Evolutionary conservation across 2,888 invertebrate genomes (phyloP).

Genomic region (Lamproptera curius): DNA sequence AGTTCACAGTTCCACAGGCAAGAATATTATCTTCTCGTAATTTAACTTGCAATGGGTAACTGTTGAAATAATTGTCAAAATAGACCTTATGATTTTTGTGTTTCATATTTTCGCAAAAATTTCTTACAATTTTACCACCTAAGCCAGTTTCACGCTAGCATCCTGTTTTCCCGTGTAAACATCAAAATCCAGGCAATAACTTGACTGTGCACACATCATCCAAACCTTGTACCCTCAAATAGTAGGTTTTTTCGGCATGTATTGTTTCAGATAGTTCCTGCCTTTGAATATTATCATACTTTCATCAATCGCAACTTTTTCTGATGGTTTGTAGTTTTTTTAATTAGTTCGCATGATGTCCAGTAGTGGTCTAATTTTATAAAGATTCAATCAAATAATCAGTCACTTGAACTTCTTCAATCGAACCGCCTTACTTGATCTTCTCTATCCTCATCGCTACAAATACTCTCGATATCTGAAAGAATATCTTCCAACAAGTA

Average conservation of each 20-base stretch:
- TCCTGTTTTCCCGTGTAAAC: too few relatives aligned
- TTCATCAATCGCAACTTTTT: too few relatives aligned
- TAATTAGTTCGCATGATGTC: not conserved
- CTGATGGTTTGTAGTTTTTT: not conserved
- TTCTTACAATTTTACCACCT: too few relatives aligned
- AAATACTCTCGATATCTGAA: not conserved
- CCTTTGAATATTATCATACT: too few relatives aligned
- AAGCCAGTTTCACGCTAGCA: too few relatives aligned
- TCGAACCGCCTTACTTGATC: not conserved
- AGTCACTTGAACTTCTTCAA: not conserved
- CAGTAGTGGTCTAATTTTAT: not conserved
- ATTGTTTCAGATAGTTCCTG: too few relatives aligned
- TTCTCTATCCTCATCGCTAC: too few relatives aligned
- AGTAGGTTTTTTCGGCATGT: too few relatives aligned
- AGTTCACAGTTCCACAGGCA: not conserved
- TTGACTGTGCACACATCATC: not conserved
- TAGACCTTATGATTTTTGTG: too few relatives aligned
- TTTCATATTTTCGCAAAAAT: too few relatives aligned
- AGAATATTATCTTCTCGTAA: not conserved
- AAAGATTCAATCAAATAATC: not conserved
- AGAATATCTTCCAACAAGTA: not conserved
- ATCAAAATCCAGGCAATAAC: not conserved
- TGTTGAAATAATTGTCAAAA: too few relatives aligned
- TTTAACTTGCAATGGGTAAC: not conserved
- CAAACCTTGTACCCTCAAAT: not conserved